Evolutionary conservation across 2,113 vertebrate genomes (phyloP).

Genomic region (Sylvia atricapilla): DNA sequence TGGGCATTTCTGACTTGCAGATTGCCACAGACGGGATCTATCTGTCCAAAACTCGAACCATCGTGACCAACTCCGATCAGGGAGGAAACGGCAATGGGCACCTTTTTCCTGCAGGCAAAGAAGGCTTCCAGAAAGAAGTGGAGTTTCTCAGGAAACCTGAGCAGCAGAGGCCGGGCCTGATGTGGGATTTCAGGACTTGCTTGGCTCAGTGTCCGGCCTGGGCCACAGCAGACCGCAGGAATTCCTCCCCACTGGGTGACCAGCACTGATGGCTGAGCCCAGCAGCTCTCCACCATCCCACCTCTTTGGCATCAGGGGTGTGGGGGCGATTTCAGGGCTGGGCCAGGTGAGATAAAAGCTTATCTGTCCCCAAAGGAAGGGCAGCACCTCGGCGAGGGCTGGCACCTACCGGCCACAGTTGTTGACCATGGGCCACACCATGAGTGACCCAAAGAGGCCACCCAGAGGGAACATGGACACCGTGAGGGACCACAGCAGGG

Average conservation of each 20-base stretch:
- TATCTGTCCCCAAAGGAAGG: not conserved
- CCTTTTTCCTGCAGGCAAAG: not conserved
- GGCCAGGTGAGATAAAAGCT: not conserved
- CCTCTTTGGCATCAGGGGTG: not conserved
- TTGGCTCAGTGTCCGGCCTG: not conserved
- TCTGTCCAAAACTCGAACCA: not conserved
- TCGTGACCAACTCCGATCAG: not conserved
- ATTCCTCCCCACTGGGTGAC: not conserved
- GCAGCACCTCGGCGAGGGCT: not conserved
- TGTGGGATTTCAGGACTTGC: not conserved
- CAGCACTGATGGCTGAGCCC: rapidly evolving
- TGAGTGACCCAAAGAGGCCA: slow-evolving; percentile 87
- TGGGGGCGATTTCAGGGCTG: not conserved
- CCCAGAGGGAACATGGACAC: slow-evolving; percentile 94
- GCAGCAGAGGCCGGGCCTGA: not conserved
- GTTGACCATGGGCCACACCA: slow-evolving; percentile 88
- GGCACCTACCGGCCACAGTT: slow-evolving; percentile 82
- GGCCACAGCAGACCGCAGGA: rapidly evolving
- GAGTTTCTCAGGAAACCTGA: not conserved
- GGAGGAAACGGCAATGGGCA: not conserved
- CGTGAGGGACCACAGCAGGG: slow-evolving; percentile 86
- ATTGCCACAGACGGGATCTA: too few relatives aligned
- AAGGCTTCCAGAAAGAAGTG: not conserved
- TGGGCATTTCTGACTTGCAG: not conserved
- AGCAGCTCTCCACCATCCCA: not conserved